Conservation (phyloP, 2,797 vertebrate genomes). For the Pipistrellus kuhlii region DNA sequence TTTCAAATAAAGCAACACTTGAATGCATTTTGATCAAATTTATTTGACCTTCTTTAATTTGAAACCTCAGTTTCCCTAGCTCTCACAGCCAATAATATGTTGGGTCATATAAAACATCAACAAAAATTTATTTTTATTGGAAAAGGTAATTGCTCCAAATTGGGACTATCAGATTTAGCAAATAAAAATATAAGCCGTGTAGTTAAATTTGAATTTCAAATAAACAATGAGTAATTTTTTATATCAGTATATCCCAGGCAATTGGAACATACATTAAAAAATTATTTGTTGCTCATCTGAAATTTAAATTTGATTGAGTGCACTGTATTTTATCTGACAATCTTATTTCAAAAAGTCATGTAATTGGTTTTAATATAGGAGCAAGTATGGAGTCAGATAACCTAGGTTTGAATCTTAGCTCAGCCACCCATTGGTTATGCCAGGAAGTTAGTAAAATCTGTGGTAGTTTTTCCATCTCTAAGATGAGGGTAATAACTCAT, state of each 20-base stretch:
- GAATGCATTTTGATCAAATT: constrained; percentile 18
- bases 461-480: background rate
- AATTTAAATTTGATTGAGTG: constrained; percentile 1
- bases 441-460: background rate
- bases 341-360: background rate
- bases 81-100: background rate
- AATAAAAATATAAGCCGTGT: constrained; percentile 33
- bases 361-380: background rate
- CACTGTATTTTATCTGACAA: constrained; percentile 19
- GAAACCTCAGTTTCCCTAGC: constrained; percentile 13
- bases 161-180: constrained; percentile 3
- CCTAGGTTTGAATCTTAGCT: background rate
- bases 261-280: background rate
- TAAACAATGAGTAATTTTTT: background rate
- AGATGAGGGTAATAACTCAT: background rate
- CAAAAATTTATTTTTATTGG: constrained; percentile 42
- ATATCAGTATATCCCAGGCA: background rate
- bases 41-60: constrained; percentile 38
- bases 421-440: background rate
- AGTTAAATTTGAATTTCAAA: constrained; percentile 50
- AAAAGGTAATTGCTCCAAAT: constrained; percentile 11
- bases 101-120: constrained; percentile 12
- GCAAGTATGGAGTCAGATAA: background rate
- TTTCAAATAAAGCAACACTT: constrained; percentile 23
- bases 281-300: background rate